Evolutionary conservation across 2,797 vertebrate genomes (phyloP).

Genomic region (Eurystomus glaucurus): DNA sequence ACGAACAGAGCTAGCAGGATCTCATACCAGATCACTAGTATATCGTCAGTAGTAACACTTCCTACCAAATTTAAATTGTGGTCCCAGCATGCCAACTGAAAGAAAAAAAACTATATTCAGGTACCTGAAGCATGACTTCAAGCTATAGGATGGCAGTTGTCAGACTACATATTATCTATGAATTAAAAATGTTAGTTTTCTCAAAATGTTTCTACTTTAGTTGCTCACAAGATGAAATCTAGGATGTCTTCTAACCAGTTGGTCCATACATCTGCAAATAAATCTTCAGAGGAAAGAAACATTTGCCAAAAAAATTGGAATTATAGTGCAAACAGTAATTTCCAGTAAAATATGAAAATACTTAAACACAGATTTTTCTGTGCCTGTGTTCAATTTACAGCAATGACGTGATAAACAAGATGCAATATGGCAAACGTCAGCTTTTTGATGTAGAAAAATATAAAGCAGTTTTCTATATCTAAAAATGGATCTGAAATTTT

Average conservation of each 20-base stretch:
- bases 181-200: not conserved
- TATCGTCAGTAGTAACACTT: not conserved
- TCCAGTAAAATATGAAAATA: constrained; percentile 27
- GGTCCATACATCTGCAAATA: not conserved
- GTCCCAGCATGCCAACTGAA: not conserved
- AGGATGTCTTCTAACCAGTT: not conserved
- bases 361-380: constrained; percentile 9
- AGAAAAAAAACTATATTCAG: not conserved
- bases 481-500: not conserved
- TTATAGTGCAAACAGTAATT: not conserved
- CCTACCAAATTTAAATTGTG: not conserved
- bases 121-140: not conserved
- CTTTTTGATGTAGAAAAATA: not conserved
- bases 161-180: not conserved
- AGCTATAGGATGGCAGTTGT: not conserved
- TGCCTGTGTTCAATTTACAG: constrained; percentile 17
- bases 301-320: not conserved
- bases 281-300: not conserved
- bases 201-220: not conserved
- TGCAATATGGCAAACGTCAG: not conserved
- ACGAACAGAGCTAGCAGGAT: not conserved
- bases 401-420: constrained; percentile 1
- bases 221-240: not conserved
- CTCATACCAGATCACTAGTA: not conserved
- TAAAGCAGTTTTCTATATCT: not conserved